Evolutionary conservation across 2,888 invertebrate species (phyloP), one percentile per base, ranked within the genome.

Genomic region (Neoscelio sp.): DNA sequence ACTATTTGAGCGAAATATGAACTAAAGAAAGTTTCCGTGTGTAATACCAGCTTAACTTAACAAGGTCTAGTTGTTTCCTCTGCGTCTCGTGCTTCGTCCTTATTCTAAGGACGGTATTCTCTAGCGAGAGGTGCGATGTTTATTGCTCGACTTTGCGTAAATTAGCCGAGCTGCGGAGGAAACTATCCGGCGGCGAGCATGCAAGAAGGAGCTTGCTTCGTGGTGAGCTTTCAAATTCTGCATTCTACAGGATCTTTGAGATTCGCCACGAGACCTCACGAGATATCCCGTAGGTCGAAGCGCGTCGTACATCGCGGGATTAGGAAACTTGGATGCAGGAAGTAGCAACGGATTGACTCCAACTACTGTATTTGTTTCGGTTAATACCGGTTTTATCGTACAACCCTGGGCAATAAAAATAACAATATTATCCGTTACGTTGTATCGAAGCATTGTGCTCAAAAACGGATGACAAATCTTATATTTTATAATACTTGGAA

Each of bases 91-190:
- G 54, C 65, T 40, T 60, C 50, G 58, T 70, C 50, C 40, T 68
- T 44, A 42, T 33, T 60, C 48, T 33, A 42, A 23, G 28, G 64
- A 82, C 71, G 84, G 82, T 86, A 89, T 87, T 87, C 87, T 87
- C 86, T 85, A 87, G 85, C 85, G 87, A 87, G 87, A 87, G 87
- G 83, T 84, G 84, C 84, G 83, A 87, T 87, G 87, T 89, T 89
- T 90, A 89, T 89, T 88, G 85, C 86, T 80, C 80, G 87, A 87
- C 88, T 89, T 87, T 83, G 81, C 84, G 86, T 89, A 89, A 89
- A 89, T 89, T 89, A 88, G 86, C 82, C 78, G 71, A 80, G 80
- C 83, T 82, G 84, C 82, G 80, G 80, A 85, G 85, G 82, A 75
- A 87, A 85, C 87, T 86, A 86, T 84, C 84, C 86, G 28, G 2